Percentiles rank a stretch among this genome's conserved stretches.
Evolutionary conservation across 2,113 vertebrate species (phyloP).

Genomic region (Miniopterus natalensis): DNA sequence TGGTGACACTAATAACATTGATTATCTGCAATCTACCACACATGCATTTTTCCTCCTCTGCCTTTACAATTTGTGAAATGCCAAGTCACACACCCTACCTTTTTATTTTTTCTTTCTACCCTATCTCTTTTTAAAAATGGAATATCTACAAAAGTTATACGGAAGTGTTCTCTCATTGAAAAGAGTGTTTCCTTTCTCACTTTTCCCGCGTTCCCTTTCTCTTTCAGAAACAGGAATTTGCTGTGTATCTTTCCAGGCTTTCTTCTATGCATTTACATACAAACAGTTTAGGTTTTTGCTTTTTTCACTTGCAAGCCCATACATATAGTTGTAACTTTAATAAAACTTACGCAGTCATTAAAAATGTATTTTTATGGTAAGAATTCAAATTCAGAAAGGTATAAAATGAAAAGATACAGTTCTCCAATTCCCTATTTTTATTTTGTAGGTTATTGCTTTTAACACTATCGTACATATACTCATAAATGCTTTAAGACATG

Average conservation of each 20-base stretch:
- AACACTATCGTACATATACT: neutral
- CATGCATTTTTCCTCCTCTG: neutral
- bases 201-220: neutral
- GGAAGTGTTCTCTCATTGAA: neutral
- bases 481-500: conserved; percentile 12
- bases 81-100: neutral
- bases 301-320: neutral
- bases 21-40: neutral
- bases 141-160: neutral
- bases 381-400: conserved; percentile 11
- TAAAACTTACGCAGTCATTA: neutral
- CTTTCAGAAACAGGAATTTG: neutral
- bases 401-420: neutral
- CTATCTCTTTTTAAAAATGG: conserved; percentile 11
- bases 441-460: neutral
- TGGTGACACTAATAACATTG: neutral
- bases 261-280: neutral
- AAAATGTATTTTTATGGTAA: neutral
- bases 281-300: neutral
- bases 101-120: neutral
- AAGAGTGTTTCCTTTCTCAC: neutral
- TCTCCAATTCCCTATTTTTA: neutral
- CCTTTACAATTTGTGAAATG: neutral
- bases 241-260: neutral
- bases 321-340: neutral